Percentiles rank a stretch among this genome's conserved stretches.
Evolutionary conservation across 1,140 invertebrate species (phyloP).

Genomic region (Panagrolaimus sp.): DNA sequence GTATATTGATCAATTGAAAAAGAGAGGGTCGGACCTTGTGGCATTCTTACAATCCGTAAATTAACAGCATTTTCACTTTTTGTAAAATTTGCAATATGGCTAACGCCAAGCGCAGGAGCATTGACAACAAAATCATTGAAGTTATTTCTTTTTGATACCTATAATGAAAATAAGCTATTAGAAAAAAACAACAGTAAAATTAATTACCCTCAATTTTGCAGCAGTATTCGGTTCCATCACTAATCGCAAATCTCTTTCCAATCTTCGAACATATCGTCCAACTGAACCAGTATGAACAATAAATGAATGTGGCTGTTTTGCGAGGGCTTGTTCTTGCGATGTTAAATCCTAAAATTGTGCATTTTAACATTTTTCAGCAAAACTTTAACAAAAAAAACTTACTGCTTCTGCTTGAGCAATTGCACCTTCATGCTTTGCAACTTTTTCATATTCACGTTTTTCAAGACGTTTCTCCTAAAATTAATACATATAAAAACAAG

Average conservation of each 20-base stretch:
- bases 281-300: conserved; percentile 84
- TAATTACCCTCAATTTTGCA: conserved; percentile 66
- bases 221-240: conserved; percentile 97
- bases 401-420: too few relatives aligned
- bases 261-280: conserved; percentile 73
- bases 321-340: conserved; percentile 63
- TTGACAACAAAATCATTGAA: conserved; percentile 88
- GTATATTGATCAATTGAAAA: conserved; percentile 71
- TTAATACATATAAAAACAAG: too few relatives aligned
- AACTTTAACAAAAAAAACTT: neutral
- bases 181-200: neutral
- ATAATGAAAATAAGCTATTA: conserved; percentile 59
- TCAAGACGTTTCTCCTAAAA: too few relatives aligned
- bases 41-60: conserved; percentile 74
- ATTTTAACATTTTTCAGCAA: too few relatives aligned
- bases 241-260: conserved; percentile 80
- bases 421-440: too few relatives aligned
- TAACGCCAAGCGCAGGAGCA: conserved; percentile 78
- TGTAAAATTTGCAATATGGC: conserved; percentile 80
- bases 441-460: too few relatives aligned
- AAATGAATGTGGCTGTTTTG: conserved; percentile 85
- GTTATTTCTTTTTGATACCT: conserved; percentile 77
- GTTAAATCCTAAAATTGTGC: neutral
- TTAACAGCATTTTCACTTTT: conserved; percentile 75
- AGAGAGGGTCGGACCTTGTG: conserved; percentile 67